These are phyloP conservation scores for Hoplias malabaricus DNA, from an alignment of 2,113 vertebrate genomes.

Conservation along the genomic window DNA sequence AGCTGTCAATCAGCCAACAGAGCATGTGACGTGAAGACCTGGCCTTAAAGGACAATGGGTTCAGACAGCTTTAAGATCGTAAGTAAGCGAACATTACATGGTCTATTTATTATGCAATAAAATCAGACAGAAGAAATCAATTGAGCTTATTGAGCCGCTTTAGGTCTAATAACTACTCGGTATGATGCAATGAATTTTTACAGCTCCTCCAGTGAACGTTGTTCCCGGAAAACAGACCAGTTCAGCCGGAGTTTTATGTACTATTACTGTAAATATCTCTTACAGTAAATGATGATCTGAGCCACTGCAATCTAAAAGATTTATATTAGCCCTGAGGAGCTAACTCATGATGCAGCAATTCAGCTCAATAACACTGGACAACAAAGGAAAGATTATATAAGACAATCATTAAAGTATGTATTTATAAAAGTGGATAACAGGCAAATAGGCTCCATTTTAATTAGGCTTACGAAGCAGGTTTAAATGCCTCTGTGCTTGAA, in stretches of 20 bases:
- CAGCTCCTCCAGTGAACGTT: background rate
- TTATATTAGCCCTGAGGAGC: background rate
- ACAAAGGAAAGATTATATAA: background rate
- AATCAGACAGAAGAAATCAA: conserved; percentile 16
- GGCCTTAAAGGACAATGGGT: background rate
- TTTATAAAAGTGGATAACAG: background rate
- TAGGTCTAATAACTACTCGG: background rate
- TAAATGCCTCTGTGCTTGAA: background rate
- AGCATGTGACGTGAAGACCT: background rate
- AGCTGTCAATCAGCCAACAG: background rate
- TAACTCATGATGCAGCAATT: background rate
- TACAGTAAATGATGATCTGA: conserved; percentile 5
- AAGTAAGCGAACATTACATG: background rate
- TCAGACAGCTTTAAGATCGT: background rate
- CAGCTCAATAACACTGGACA: background rate
- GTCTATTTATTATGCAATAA: conserved; percentile 26
- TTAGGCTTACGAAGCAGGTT: background rate
- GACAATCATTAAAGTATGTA: background rate
- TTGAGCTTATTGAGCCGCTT: conserved; percentile 2
- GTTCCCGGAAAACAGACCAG: background rate
- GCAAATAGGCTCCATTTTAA: background rate
- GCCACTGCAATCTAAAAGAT: background rate
- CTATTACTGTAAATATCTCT: background rate
- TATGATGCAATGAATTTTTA: background rate
- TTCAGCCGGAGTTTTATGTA: background rate